Evolutionary conservation across 2,113 vertebrate genomes (phyloP).

Genomic region (Pseudois nayaur): DNA sequence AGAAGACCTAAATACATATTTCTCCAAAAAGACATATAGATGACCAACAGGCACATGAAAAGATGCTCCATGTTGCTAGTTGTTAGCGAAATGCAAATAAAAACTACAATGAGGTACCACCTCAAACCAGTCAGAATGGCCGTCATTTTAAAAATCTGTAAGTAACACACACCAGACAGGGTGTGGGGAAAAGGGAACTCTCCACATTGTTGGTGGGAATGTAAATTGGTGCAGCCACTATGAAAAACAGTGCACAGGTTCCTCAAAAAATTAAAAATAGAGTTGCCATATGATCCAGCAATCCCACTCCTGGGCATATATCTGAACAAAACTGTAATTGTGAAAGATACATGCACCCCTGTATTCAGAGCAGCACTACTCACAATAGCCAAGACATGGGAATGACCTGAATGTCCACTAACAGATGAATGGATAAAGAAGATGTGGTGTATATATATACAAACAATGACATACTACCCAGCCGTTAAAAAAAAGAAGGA

Average conservation of each 20-base stretch:
- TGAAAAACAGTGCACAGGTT: neutral
- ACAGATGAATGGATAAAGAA: neutral
- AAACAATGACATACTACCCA: too few species aligned
- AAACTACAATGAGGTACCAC: neutral
- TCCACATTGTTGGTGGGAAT: neutral
- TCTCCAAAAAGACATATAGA: neutral
- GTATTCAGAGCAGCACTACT: neutral
- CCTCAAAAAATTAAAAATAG: neutral
- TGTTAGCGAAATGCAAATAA: neutral
- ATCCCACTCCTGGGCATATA: neutral
- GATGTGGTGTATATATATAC: neutral
- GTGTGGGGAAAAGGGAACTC: neutral
- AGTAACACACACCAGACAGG: neutral
- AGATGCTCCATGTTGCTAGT: neutral
- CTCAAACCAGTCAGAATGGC: neutral
- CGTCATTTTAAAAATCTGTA: neutral
- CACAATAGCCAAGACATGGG: neutral
- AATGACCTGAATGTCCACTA: neutral
- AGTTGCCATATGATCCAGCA: neutral
- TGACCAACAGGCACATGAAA: neutral
- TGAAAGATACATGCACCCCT: neutral
- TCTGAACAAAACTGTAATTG: neutral
- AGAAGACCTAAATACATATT: neutral
- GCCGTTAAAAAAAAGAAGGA: neutral
- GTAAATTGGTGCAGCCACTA: neutral